Evolutionary conservation across 2,113 vertebrate genomes (phyloP).

Genomic region (Peromyscus maniculatus): DNA sequence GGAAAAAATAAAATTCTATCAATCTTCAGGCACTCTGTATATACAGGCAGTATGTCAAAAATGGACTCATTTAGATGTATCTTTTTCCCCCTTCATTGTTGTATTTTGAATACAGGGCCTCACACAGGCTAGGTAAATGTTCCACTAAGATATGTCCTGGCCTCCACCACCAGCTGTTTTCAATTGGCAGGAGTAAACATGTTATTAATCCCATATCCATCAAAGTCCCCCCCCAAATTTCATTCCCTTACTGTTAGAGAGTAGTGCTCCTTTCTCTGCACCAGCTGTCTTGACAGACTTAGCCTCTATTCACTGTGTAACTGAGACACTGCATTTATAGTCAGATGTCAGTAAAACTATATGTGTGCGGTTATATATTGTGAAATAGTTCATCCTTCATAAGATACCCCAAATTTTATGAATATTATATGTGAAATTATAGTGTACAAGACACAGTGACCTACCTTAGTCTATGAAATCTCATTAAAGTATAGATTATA

Average conservation of each 20-base stretch:
- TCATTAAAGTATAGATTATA: not conserved
- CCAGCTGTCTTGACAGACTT: conserved; percentile 4
- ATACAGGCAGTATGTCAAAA: not conserved
- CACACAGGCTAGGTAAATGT: not conserved
- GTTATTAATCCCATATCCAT: not conserved
- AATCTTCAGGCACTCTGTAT: not conserved
- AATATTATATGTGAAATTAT: not conserved
- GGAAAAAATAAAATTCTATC: conserved; percentile 46
- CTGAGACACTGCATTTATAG: not conserved
- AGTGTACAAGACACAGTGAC: not conserved
- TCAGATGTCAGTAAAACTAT: not conserved
- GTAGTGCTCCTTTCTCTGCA: not conserved
- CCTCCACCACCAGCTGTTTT: conserved; percentile 3
- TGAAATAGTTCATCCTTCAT: not conserved
- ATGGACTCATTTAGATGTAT: not conserved
- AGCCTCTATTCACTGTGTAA: conserved; percentile 6
- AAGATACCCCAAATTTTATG: not conserved
- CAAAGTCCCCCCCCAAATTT: conserved; percentile 34
- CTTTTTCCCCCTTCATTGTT: not conserved
- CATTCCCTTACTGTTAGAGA: not conserved
- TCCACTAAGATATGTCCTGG: not conserved
- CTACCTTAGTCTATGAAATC: not conserved
- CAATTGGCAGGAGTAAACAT: conserved; percentile 45
- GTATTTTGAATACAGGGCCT: not conserved
- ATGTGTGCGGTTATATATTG: not conserved